A percentile compares a stretch with the other conserved stretches of the same genome.
Evolutionary conservation across 2,888 invertebrate genomes (phyloP).

Genomic region (Copidosoma aretas): DNA sequence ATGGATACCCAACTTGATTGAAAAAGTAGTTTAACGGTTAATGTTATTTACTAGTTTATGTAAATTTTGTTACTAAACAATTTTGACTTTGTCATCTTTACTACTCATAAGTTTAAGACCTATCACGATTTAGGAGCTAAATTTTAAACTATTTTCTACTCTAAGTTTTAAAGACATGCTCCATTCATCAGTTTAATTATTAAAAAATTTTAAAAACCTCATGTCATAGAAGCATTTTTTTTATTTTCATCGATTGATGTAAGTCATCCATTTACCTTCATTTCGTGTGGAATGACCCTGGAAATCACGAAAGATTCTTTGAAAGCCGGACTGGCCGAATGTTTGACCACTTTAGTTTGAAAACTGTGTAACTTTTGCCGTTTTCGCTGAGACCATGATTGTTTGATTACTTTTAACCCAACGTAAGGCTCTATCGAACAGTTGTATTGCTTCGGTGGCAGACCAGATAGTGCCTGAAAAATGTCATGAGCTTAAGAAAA

Average conservation of each 20-base stretch:
- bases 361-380: constrained; percentile 59
- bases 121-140: no score
- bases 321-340: constrained; percentile 62
- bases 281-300: constrained; percentile 57
- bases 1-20: no score
- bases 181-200: no score
- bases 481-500: no score
- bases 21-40: no score
- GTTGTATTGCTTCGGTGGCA: constrained; percentile 63
- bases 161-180: no score
- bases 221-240: not conserved
- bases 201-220: no score
- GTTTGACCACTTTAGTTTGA: constrained; percentile 59
- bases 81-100: no score
- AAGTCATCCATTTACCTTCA: constrained; percentile 52
- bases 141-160: no score
- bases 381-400: constrained; percentile 58
- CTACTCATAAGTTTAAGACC: no score
- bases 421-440: constrained; percentile 61
- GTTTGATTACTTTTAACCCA: constrained; percentile 55
- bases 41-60: no score
- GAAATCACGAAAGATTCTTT: constrained; percentile 61
- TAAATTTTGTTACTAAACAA: no score
- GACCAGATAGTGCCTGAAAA: constrained; percentile 61
- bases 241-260: not conserved